Base-by-base conservation (phyloP, 2,888 invertebrate species). In the Phragmatobia fuliginosa region DNA sequence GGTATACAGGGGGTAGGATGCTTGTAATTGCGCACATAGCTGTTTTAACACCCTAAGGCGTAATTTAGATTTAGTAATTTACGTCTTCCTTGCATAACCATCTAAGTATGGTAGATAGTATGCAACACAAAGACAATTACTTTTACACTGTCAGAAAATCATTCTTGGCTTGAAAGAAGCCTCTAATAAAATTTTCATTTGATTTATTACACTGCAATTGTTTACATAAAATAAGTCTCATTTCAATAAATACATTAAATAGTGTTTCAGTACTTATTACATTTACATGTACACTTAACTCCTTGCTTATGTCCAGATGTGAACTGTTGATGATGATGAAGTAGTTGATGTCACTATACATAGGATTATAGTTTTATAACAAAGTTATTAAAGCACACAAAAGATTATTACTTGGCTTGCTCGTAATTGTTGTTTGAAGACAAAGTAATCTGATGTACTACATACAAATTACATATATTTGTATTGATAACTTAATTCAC, bases 21-120 rank as follows among this genome's bases (percentile, higher is more conserved):
- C 11, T 62, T 59, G 59, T 7, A 59, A 68, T 68, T 68, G 68
- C 64, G 64, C 68, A 58, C 64, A 63, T 68, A 62, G 52, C 52
- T 52, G 25, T 11, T n/a, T 52, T n/a, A 10, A 52, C 11, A 52
- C 52, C 25, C n/a, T 52, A n/a, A 25, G 14, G 25, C 25, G 52
- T 52, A 52, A 52, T 52, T 52, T 11, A 52, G 25, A 25, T 11
- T 14, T 25, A 14, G n/a, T n/a, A n/a, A n/a, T n/a, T n/a, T n/a
- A 49, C n/a, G n/a, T 0, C 4, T 52, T 52, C n/a, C 25, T 52
- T 52, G n/a, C 52, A 52, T n/a, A 49, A 49, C 49, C 11, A 25
- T 49, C 21, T 25, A 28, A 25, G 25, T 25, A 5, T 56, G 1
- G 28, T 21, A 45, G 21, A 18, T 18, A 56, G 16, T 56, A 5